A percentile compares a stretch with the other conserved stretches of the same genome.
Evolutionary conservation across 2,888 invertebrate species (phyloP).

Genomic region (Chrysomela aeneicollis): DNA sequence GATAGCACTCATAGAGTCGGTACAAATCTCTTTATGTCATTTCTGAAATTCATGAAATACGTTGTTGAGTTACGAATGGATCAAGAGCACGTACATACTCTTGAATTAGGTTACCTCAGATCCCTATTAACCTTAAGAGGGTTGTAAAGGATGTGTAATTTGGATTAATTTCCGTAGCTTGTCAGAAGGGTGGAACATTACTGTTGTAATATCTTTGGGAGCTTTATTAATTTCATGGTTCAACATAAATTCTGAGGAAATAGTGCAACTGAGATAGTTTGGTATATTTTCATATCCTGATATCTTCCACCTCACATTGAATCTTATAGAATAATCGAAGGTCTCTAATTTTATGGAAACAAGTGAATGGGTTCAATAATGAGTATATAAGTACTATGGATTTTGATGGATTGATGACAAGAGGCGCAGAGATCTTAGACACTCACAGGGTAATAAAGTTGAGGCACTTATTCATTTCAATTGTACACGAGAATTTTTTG

Average conservation of each 20-base stretch:
- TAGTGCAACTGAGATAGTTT: not conserved
- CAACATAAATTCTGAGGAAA: not conserved
- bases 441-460: too few species aligned
- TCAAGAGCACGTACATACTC: not conserved
- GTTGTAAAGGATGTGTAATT: slow-evolving; percentile 4
- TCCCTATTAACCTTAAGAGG: slow-evolving; percentile 3
- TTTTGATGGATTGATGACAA: too few species aligned
- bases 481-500: too few species aligned
- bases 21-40: not conserved
- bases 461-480: too few species aligned
- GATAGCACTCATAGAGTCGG: too few species aligned
- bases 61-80: not conserved
- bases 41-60: not conserved
- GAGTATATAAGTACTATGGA: too few species aligned
- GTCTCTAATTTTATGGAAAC: too few species aligned
- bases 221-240: not conserved
- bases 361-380: too few species aligned
- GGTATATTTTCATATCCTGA: too few species aligned
- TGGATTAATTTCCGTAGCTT: slow-evolving; percentile 1
- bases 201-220: not conserved
- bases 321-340: too few species aligned
- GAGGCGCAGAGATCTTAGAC: too few species aligned
- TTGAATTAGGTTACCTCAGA: not conserved
- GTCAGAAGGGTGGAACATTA: not conserved
- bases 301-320: too few species aligned